phyloP scores from a whole-genome alignment of 2,888 invertebrate genomes.

The Reticulitermes lucifugus region DNA sequence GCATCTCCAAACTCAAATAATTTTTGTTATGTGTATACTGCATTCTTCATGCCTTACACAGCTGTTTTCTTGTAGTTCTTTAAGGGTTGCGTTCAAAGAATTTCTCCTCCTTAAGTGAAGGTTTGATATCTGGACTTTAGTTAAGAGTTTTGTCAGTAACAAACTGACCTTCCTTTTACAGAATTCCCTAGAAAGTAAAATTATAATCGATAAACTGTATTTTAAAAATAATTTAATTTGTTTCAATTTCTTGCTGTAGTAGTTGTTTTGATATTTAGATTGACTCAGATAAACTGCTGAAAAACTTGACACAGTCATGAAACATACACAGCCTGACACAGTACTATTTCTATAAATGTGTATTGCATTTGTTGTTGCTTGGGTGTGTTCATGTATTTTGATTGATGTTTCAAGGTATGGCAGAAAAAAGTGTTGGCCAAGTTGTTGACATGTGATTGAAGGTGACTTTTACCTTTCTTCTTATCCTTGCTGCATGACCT shows the following conservation, averaged over 20 bases:
- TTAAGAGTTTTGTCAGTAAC: too few species aligned
- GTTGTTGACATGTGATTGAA: constrained; percentile 41
- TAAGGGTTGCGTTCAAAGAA: too few species aligned
- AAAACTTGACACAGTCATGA: background rate
- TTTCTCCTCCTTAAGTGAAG: too few species aligned
- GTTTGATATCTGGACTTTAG: too few species aligned
- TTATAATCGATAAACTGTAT: too few species aligned
- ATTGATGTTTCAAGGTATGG: constrained; percentile 36
- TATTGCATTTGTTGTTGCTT: constrained; percentile 10
- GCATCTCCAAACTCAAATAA: too few species aligned
- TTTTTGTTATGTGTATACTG: too few species aligned
- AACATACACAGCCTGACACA: background rate
- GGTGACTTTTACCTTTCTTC: constrained; percentile 39
- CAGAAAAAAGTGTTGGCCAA: constrained; percentile 40
- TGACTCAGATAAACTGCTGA: background rate
- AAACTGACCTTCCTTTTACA: too few species aligned
- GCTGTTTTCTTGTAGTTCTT: too few species aligned
- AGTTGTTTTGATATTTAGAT: background rate
- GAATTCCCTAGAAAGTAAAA: too few species aligned
- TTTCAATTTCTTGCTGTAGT: background rate
- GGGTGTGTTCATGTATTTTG: constrained; percentile 19
- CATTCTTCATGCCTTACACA: too few species aligned
- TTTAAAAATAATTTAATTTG: too few species aligned
- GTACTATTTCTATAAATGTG: background rate
- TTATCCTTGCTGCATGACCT: constrained; percentile 39